A percentile compares a stretch with the other conserved stretches of the same genome.
Conservation (phyloP, 2,888 invertebrate species). For the Drosophila borborema region DNA sequence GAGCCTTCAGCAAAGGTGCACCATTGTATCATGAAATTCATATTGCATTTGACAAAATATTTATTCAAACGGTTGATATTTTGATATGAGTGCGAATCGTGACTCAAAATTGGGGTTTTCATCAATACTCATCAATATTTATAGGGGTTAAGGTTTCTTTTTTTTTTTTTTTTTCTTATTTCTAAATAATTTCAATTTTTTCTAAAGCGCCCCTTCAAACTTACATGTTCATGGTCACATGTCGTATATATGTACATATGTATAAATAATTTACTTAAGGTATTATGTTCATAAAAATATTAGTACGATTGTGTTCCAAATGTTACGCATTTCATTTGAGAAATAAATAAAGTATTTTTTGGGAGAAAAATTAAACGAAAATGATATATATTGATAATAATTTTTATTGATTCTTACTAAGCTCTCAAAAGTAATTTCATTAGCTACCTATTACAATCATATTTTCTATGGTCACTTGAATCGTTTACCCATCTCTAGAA, state of each 20-base stretch:
- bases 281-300: not conserved
- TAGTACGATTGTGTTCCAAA: not conserved
- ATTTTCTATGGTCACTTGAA: not conserved
- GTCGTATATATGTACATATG: not conserved
- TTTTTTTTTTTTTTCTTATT: conserved; percentile 1
- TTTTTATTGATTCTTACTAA: not conserved
- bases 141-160: not conserved
- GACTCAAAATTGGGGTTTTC: not conserved
- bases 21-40: conserved; percentile 1
- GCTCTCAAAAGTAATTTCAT: too few species aligned
- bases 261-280: not conserved
- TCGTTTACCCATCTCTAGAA: not conserved
- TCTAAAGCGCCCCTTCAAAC: not conserved
- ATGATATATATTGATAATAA: too few species aligned
- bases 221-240: not conserved
- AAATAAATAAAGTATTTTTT: not conserved
- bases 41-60: conserved; percentile 4
- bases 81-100: not conserved
- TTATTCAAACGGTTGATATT: not conserved
- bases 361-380: not conserved
- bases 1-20: not conserved
- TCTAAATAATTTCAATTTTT: not conserved
- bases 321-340: not conserved
- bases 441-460: too few species aligned
- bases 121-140: not conserved